Base-by-base conservation (phyloP, 92 coral and sea anemone species). In the Epizoanthus ramosus region DNA sequence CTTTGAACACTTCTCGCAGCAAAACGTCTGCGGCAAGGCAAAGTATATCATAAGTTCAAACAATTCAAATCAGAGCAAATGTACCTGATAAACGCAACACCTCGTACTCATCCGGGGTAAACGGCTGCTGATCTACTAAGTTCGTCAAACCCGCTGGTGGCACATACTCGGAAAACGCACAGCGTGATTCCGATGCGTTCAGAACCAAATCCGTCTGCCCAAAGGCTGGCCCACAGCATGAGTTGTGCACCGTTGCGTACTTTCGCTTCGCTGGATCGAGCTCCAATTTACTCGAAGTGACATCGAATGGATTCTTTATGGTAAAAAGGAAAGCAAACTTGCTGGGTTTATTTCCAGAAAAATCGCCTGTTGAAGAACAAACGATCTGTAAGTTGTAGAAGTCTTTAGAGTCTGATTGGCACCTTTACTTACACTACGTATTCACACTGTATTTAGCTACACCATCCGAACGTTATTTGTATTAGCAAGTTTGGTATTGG, bases 61-160 rank as follows among this genome's bases (percentile, higher is more conserved):
- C 47, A 41, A 41, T 2, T 47, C 12, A 8, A 47, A 47, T 10
- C 14, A 8, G 14, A 47, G 14, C 53, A 8, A 47, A 58, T 18
- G 15, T 58, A 58, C 64, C 64, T 58, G 64, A 58, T 58, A 58
- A 58, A 16, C 64, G 22, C 9, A 58, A 14, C 64, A 58, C 64
- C 64, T 58, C 64, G 64, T 58, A 58, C 23, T 58, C 64, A 58
- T 58, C 64, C 64, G 64, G 64, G 5, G 64, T 18, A 58, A 58
- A 58, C 9, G 64, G 64, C 64, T 58, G 64, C 19, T 58, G 64
- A 14, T 58, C 64, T 4, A 58, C 64, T 21, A 58, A 18, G 23
- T 58, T 58, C 23, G 64, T 17, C 23, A 58, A 58, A 58, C 64
- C 64, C 6, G 64, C 64, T 58, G 64, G 64, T 18, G 64, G 3